Conservation (phyloP, 2,113 vertebrate genomes). For the Epinephelus lanceolatus region DNA sequence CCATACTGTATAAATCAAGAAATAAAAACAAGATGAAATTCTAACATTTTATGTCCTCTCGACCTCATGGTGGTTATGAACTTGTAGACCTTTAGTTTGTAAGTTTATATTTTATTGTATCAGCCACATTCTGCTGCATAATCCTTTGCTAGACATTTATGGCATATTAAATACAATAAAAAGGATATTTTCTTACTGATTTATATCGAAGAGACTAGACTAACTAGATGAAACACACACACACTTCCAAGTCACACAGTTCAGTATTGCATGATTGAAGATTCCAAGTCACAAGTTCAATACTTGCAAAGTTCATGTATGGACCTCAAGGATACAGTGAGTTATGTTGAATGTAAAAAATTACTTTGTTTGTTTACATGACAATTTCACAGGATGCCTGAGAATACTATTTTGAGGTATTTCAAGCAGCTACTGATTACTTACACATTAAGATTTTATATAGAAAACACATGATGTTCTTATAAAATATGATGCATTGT, state of each 20-base stretch:
- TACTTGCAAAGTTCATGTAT: neutral
- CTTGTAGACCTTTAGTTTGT: too few species aligned
- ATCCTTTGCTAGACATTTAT: slow-evolving; percentile 11
- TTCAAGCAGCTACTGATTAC: neutral
- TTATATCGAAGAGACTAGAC: neutral
- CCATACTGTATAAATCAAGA: slow-evolving; percentile 3
- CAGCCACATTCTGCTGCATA: neutral
- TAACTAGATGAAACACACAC: neutral
- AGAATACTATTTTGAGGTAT: neutral
- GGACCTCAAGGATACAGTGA: too few species aligned
- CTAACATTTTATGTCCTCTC: neutral
- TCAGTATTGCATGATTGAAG: neutral
- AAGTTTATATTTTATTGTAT: neutral
- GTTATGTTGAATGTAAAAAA: too few species aligned
- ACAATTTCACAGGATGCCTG: neutral
- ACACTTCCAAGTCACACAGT: neutral
- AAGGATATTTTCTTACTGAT: neutral
- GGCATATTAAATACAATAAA: slow-evolving; percentile 1
- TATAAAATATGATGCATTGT: neutral
- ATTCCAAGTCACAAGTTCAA: neutral
- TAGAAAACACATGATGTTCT: neutral
- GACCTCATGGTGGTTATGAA: slow-evolving; percentile 7
- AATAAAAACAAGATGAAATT: neutral
- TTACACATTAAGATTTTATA: neutral
- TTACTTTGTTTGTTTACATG: too few species aligned